Conservation (phyloP, 64 coral and sea anemone genomes). For the Stylophora pistillata region DNA sequence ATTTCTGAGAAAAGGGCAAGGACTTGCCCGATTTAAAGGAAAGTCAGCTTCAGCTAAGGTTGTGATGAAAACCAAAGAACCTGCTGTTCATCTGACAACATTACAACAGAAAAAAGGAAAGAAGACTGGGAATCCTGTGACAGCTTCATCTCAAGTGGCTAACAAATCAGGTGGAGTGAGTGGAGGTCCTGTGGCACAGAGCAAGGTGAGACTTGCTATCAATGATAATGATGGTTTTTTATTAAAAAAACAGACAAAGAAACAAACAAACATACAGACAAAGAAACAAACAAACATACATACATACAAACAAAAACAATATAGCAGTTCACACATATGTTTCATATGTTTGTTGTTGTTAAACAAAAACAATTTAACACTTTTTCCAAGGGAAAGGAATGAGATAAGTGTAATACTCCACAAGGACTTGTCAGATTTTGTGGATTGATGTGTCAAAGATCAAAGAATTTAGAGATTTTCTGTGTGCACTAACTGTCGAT, state of each 20-base stretch:
- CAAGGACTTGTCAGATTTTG: too few species aligned
- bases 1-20: conserved; percentile 88
- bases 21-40: conserved; percentile 71
- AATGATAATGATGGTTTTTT: not conserved
- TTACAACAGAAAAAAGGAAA: conserved; percentile 42
- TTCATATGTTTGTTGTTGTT: too few species aligned
- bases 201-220: not conserved
- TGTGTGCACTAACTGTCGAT: too few species aligned
- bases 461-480: not conserved
- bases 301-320: too few species aligned
- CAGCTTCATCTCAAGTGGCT: not conserved
- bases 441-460: not conserved
- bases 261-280: too few species aligned
- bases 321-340: too few species aligned
- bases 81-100: not conserved
- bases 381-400: too few species aligned
- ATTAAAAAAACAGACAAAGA: too few species aligned
- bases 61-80: not conserved
- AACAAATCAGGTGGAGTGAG: not conserved
- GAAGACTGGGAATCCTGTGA: not conserved
- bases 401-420: too few species aligned
- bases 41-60: conserved; percentile 53
- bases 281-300: too few species aligned
- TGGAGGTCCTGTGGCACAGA: conserved; percentile 12
- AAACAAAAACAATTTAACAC: too few species aligned